Percentiles rank a stretch among this genome's conserved stretches.
Evolutionary conservation across 2,797 vertebrate species (phyloP).

Genomic region (Labroides dimidiatus): DNA sequence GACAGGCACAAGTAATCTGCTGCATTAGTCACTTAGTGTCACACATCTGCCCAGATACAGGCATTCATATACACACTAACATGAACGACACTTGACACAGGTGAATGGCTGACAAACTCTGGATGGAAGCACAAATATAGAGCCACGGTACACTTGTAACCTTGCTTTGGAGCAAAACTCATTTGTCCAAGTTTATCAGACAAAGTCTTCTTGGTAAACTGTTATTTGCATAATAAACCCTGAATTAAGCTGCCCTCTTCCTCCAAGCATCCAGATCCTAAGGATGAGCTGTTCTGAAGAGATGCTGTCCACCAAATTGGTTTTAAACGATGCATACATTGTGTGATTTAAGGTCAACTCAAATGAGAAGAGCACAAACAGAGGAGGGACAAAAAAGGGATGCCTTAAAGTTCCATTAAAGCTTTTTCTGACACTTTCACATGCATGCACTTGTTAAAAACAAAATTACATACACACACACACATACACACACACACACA

Average conservation of each 20-base stretch:
- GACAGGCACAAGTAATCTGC: constrained; percentile 78
- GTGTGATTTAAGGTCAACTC: background rate
- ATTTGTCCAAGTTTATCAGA: no score
- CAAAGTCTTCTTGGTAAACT: no score
- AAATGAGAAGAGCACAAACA: background rate
- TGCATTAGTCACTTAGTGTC: constrained; percentile 64
- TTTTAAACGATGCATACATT: background rate
- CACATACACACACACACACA: background rate
- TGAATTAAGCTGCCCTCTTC: no score
- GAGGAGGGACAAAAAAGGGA: background rate
- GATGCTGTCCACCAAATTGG: background rate
- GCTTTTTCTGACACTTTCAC: background rate
- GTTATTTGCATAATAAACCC: no score
- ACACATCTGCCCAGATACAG: constrained; percentile 15
- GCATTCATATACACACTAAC: constrained; percentile 1
- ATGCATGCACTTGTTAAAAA: constrained; percentile 16
- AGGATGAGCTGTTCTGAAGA: no score
- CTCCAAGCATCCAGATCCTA: no score
- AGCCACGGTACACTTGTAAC: no score
- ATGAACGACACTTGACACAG: constrained; percentile 18
- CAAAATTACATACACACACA: background rate
- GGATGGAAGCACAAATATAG: background rate
- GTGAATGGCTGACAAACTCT: constrained; percentile 1
- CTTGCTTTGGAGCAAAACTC: no score
- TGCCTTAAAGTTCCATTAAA: background rate